Evolutionary conservation across 1,140 invertebrate genomes (phyloP), one percentile per base, ranked within the genome.

Genomic region (Nasonia longicornis): DNA sequence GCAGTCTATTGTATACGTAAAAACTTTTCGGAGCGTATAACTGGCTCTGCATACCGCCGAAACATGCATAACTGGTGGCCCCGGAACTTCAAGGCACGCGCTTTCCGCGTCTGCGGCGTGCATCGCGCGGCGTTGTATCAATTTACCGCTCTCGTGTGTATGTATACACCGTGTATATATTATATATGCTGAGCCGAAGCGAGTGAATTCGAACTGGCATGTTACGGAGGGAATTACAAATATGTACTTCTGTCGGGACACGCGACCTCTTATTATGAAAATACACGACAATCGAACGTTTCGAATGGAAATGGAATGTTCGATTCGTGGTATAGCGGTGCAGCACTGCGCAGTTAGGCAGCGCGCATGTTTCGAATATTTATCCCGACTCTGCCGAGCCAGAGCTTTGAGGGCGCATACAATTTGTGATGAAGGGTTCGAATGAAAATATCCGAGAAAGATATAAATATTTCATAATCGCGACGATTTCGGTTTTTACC

Each of bases 141-240:
- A 71, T 77, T 71, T 38, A 64, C 26, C 74, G 6, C 4, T 26
- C 72, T 26, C 1, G 26, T 26, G 20, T 69, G 31, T 58, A 38
- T 35, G 26, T 12, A 22, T 48, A 73, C 22, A 8, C 12, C 29
- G 52, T 58, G 3, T 58, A 58, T 58, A 42, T n/a, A 20, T 20
- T 20, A 58, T 58, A 58, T 58, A 58, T 6, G 31, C 48, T 14
- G 2, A 52, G 48, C 16, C 12, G 14, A 52, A 14, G 12, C 48
- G 48, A 63, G 38, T 70, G 42, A 69, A 74, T 73, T 79, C 70
- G 35, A 31, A 31, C 58, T 45, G 12, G n/a, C 35, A 10, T 42
- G 26, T n/a, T 42, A 22, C 63, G 7, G 29, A 31, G 79, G 42
- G 73, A 81, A 81, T 81, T 77, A 71, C 73, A 77, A 52, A 42